These are phyloP conservation scores for Petrocephalus schoutedeni DNA, from an alignment of 2,797 vertebrate genomes.

Conservation along the genomic window DNA sequence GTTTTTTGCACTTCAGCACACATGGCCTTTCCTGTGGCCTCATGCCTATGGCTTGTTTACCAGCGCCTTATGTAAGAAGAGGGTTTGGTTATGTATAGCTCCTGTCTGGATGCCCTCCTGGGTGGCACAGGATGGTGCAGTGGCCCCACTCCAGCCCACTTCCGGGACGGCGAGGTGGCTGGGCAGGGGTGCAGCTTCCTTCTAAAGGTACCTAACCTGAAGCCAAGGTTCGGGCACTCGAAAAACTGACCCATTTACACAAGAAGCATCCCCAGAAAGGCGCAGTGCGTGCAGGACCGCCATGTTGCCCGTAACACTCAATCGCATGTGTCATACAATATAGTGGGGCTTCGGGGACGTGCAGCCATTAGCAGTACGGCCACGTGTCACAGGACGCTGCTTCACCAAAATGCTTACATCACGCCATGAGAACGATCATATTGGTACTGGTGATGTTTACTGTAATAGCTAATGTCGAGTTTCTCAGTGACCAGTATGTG, in stretches of 20 bases:
- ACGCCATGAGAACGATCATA: not conserved
- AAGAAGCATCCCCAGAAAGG: not conserved
- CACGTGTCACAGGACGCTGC: not conserved
- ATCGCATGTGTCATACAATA: not conserved
- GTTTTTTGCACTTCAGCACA: not conserved
- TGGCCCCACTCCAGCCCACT: slow-evolving; percentile 32
- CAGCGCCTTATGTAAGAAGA: not conserved
- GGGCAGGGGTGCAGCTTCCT: not conserved
- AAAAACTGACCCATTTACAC: not conserved
- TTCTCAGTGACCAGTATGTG: not conserved
- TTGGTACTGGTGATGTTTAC: not conserved
- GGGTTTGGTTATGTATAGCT: not conserved
- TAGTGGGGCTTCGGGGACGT: not conserved
- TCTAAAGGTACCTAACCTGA: not conserved
- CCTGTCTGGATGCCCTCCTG: not conserved
- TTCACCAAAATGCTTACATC: not conserved
- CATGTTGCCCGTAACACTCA: not conserved
- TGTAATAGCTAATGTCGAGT: not conserved
- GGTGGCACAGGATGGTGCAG: not conserved
- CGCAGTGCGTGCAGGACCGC: not conserved
- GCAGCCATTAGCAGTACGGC: not conserved
- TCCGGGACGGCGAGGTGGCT: too few species aligned
- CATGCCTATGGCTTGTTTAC: not conserved
- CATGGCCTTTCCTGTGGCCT: not conserved
- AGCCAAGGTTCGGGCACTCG: not conserved